Evolutionary conservation across 2,113 vertebrate species (phyloP).

Genomic region (Ursus arctos): DNA sequence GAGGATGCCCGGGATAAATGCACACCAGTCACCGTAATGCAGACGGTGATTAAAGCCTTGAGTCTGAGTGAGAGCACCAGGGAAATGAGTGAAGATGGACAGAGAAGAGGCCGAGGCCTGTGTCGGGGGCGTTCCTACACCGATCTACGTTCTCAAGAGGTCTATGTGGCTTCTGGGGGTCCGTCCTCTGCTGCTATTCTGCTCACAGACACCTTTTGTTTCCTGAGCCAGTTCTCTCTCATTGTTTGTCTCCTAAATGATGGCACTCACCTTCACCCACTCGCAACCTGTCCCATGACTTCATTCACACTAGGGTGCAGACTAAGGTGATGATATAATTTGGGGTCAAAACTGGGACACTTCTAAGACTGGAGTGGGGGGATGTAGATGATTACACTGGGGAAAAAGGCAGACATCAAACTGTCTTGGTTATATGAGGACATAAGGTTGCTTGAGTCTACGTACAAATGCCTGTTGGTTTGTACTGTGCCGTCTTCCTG

Average conservation of each 20-base stretch:
- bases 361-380: not conserved
- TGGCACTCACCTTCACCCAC: not conserved
- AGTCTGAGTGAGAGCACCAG: not conserved
- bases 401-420: not conserved
- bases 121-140: fast-evolving
- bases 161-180: too few relatives aligned
- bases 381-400: not conserved
- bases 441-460: not conserved
- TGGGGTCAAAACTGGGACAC: not conserved
- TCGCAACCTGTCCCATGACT: not conserved
- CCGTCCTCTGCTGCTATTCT: not conserved
- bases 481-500: not conserved
- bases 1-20: not conserved
- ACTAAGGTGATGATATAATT: not conserved
- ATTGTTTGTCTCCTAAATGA: not conserved
- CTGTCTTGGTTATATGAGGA: not conserved
- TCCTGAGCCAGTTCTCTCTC: not conserved
- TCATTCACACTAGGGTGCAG: not conserved
- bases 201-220: not conserved
- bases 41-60: not conserved
- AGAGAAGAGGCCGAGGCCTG: not conserved
- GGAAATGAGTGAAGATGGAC: not conserved
- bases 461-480: not conserved
- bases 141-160: not conserved
- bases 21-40: fast-evolving